Evolutionary conservation across 2,888 invertebrate species (phyloP), one percentile per base, ranked within the genome.

Genomic region (Seira ritae): DNA sequence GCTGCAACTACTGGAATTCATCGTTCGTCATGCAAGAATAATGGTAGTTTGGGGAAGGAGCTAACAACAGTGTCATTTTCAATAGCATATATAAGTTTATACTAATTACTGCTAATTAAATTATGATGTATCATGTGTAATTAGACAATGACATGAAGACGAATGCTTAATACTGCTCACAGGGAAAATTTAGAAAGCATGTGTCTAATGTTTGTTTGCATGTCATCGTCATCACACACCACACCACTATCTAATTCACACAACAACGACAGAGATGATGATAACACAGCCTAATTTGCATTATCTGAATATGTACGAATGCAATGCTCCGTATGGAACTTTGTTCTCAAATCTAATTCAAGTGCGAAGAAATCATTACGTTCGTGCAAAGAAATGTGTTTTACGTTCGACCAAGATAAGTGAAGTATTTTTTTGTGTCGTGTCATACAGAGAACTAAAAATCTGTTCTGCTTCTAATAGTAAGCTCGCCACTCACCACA

Each of bases 81-180:
- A n/a, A 8, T 42, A 12, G 12, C 42, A 12, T 42, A 8, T 6
- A 6, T 42, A 6, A 42, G 42, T 12, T 6, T 42, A 22, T 72
- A 20, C 77, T 82, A 82, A 82, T 82, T 82, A 82, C 82, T 23
- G n/a, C 77, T 81, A 77, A 77, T 77, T 82, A 82, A 77, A 71
- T 82, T 82, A 82, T 70, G 74, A n/a, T 3, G 46, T 62, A 77
- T 66, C 66, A 24, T 78, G 70, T 78, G 19, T 71, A 72, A 78
- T 71, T 78, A 78, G 42, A 42, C 70, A 70, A 24, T 1, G 17
- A 77, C 62, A 71, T 31, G 66, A 66, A 71, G 42, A 42, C 42
- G 6, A 42, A 8, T n/a, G n/a, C 42, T 12, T 12, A 42, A 42
- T 42, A 42, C n/a, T n/a, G n/a, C n/a, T n/a, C n/a, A n/a, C n/a